Conservation (phyloP, 2,797 vertebrate genomes). For the Sebastes baramenuke region DNA sequence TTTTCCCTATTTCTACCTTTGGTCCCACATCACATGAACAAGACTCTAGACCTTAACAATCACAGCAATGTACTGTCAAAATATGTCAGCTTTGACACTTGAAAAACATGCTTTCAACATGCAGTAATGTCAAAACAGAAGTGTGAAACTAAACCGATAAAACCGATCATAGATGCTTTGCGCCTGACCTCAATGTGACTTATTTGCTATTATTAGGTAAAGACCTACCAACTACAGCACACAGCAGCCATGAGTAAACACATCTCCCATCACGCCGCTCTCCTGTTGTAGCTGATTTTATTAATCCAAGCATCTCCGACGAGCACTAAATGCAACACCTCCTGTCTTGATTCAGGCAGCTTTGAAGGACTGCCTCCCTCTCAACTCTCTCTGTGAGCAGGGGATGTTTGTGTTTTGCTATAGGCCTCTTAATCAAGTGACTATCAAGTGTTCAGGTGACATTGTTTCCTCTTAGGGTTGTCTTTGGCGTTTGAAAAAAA, state of each 20-base stretch:
- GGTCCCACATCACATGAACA: background rate
- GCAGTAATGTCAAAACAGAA: background rate
- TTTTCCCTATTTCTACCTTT: background rate
- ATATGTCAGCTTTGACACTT: background rate
- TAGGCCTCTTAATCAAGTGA: constrained; percentile 16
- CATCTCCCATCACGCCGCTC: background rate
- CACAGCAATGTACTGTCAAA: background rate
- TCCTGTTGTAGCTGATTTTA: background rate
- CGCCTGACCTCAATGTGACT: background rate
- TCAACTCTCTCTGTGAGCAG: background rate
- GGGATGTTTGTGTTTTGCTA: constrained; percentile 2
- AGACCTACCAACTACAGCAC: background rate
- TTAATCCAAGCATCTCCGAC: constrained; percentile 24
- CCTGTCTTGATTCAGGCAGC: constrained; percentile 1
- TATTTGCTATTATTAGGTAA: background rate
- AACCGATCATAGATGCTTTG: background rate
- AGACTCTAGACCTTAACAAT: background rate
- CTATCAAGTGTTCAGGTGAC: constrained; percentile 22
- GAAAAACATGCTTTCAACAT: background rate
- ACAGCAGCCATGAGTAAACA: background rate
- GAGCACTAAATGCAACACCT: constrained; percentile 5
- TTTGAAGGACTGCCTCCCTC: constrained; percentile 29
- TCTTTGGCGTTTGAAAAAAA: constrained; percentile 1
- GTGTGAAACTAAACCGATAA: background rate
- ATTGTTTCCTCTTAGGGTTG: background rate